phyloP scores from a whole-genome alignment of 37 sponge, comb jelly and placozoan genomes.

The Mnemiopsis leidyi region DNA sequence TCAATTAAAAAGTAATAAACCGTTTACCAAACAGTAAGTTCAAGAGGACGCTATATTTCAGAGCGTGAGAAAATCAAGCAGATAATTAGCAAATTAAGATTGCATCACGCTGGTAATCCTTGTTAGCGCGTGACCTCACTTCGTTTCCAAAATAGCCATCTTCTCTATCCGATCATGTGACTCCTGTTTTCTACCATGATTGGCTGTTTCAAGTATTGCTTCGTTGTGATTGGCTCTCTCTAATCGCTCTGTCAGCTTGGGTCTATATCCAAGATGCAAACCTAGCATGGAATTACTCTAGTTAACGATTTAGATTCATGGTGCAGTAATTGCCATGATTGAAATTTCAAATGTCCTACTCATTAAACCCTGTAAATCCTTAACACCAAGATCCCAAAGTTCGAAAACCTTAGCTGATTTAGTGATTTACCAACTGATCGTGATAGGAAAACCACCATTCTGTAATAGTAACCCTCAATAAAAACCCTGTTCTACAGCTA shows the following conservation, averaged over 20 bases:
- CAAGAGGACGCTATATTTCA: background rate
- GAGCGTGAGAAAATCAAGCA: background rate
- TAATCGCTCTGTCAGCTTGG: background rate
- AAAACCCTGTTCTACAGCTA: too few species aligned
- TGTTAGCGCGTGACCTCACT: background rate
- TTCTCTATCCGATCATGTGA: background rate
- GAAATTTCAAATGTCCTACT: too few species aligned
- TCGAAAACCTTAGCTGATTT: too few species aligned
- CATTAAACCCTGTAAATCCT: too few species aligned
- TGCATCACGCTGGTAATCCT: background rate
- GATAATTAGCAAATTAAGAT: background rate
- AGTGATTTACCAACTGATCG: too few species aligned
- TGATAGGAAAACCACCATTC: too few species aligned
- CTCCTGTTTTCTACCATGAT: background rate
- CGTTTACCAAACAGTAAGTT: background rate
- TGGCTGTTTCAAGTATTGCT: background rate
- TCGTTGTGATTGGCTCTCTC: background rate
- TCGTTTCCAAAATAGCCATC: background rate
- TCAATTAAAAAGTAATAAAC: background rate
- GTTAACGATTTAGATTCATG: too few species aligned
- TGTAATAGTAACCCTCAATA: too few species aligned
- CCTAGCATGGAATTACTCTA: background rate
- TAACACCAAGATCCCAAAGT: too few species aligned
- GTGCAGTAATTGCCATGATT: too few species aligned
- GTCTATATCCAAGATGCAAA: background rate